Conservation (phyloP, 1,140 invertebrate species). For the Sweltsa coloradensis region DNA sequence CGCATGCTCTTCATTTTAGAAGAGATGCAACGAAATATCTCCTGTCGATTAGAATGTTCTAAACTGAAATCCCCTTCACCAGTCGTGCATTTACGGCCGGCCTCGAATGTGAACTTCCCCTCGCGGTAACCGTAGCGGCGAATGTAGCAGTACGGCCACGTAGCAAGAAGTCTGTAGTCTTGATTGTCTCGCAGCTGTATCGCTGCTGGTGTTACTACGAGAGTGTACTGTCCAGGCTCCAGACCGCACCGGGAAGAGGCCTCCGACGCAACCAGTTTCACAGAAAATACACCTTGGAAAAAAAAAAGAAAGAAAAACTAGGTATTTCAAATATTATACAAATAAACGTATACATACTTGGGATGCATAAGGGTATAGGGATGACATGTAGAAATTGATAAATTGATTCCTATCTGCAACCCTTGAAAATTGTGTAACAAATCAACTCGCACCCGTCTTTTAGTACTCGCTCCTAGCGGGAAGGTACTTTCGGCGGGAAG, state of each 20-base stretch:
- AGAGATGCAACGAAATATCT: slow-evolving; percentile 62
- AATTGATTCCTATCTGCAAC: too few species aligned
- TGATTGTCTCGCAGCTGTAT: slow-evolving; percentile 57
- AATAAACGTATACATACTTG: too few species aligned
- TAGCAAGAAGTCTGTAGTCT: slow-evolving; percentile 46
- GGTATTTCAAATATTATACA: not conserved
- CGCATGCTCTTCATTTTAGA: slow-evolving; percentile 76
- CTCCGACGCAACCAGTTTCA: slow-evolving; percentile 64
- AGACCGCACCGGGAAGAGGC: slow-evolving; percentile 62
- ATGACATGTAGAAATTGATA: too few species aligned
- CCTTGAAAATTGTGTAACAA: too few species aligned
- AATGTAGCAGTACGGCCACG: slow-evolving; percentile 81
- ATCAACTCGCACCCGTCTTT: too few species aligned
- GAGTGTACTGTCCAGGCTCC: slow-evolving; percentile 52
- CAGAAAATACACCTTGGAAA: slow-evolving; percentile 49
- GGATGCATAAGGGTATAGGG: too few species aligned
- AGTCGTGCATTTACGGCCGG: slow-evolving; percentile 75
- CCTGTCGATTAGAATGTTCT: slow-evolving; percentile 62
- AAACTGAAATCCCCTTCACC: slow-evolving; percentile 75
- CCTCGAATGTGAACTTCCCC: slow-evolving; percentile 79
- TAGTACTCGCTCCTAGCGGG: too few species aligned
- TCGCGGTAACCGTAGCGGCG: slow-evolving; percentile 69
- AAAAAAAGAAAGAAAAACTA: slow-evolving; percentile 10
- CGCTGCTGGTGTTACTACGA: slow-evolving; percentile 56
- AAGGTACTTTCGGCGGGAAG: too few species aligned